These are phyloP conservation scores for Crotalus viridis DNA, from an alignment of 2,113 vertebrate genomes.

Conservation along the genomic window DNA sequence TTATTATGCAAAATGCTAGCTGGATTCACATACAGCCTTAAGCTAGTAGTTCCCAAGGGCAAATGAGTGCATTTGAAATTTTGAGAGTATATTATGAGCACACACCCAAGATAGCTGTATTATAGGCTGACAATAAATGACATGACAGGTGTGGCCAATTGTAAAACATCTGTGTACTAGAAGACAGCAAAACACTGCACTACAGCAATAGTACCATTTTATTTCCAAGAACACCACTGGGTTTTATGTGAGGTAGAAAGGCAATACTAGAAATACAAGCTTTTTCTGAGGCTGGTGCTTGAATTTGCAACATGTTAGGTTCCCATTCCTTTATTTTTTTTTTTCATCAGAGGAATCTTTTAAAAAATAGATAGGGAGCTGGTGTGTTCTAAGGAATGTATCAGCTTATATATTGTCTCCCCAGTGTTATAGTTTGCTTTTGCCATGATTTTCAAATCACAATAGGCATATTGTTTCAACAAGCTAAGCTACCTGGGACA, in stretches of 20 bases:
- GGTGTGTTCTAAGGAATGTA: background rate
- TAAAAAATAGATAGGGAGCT: background rate
- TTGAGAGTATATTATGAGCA: background rate
- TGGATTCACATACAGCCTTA: background rate
- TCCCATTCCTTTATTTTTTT: background rate
- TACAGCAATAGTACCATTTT: background rate
- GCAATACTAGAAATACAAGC: background rate
- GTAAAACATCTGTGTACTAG: background rate
- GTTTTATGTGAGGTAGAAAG: background rate
- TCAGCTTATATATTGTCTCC: background rate
- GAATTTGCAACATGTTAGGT: background rate
- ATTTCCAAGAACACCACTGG: background rate
- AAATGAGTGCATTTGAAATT: background rate
- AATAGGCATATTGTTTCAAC: background rate
- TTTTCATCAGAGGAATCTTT: background rate
- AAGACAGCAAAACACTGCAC: background rate
- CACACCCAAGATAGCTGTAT: background rate
- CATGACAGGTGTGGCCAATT: background rate
- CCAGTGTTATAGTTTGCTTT: background rate
- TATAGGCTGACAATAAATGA: background rate
- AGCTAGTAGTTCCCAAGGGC: background rate
- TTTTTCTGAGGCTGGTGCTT: background rate
- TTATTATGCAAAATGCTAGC: background rate
- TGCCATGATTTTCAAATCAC: background rate
- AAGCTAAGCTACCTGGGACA: background rate